Conservation (phyloP, 2,797 vertebrate species). For the Leucoraja ocellata region DNA sequence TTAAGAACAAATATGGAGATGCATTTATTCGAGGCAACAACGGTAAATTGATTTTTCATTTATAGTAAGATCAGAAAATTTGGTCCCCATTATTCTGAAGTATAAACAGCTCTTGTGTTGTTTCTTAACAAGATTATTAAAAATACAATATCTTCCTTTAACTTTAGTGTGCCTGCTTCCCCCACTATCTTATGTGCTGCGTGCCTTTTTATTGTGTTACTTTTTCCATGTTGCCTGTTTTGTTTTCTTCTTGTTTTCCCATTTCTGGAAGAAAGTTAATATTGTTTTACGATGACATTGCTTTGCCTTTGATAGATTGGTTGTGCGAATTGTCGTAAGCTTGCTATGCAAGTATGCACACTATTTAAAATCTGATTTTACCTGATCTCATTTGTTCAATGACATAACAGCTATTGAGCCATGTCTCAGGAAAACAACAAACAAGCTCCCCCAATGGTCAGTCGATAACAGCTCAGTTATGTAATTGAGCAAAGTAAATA, state of each 20-base stretch:
- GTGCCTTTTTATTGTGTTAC: neutral
- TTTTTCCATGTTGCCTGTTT: neutral
- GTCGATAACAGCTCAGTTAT: neutral
- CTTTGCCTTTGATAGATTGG: neutral
- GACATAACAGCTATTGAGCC: no score
- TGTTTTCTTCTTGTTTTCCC: neutral
- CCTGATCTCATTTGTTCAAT: neutral
- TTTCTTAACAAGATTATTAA: neutral
- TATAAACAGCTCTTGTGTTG: neutral
- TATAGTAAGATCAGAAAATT: neutral
- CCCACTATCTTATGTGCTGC: neutral
- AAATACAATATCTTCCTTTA: neutral
- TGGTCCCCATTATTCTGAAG: neutral
- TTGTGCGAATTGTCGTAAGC: neutral
- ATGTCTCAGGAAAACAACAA: no score
- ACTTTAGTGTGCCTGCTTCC: neutral
- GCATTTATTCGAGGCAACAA: constrained; percentile 97
- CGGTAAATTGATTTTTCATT: constrained; percentile 59
- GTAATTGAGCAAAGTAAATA: neutral
- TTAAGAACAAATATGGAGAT: constrained; percentile 97
- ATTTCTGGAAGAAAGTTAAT: neutral
- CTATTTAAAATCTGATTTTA: neutral
- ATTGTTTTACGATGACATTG: neutral
- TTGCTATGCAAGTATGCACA: neutral
- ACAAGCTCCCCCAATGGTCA: no score